These are phyloP conservation scores for Pachydiplax longipennis DNA, from an alignment of 2,888 invertebrate species.

Conservation along the genomic window DNA sequence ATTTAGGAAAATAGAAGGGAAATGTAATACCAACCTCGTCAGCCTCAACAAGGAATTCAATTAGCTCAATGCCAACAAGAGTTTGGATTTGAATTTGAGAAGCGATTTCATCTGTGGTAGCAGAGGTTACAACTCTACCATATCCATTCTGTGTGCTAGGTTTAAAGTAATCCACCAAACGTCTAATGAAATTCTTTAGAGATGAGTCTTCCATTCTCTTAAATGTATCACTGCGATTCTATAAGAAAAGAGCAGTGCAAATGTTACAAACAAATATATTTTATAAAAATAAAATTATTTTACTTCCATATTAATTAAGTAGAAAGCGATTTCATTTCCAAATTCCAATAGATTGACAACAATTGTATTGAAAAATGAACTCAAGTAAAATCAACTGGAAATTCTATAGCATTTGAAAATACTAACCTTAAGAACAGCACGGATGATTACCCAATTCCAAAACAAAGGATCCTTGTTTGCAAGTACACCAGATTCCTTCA, in stretches of 20 bases:
- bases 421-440: conserved; percentile 78
- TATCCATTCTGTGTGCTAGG: conserved; percentile 82
- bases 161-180: conserved; percentile 83
- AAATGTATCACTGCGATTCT: conserved; percentile 64
- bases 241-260: conserved; percentile 54
- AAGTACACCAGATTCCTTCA: conserved; percentile 84
- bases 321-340: background rate
- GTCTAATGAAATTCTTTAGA: conserved; percentile 73
- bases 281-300: background rate
- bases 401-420: background rate
- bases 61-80: conserved; percentile 67
- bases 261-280: background rate
- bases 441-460: conserved; percentile 95
- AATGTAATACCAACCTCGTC: conserved; percentile 64
- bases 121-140: conserved; percentile 61
- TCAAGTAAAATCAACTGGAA: background rate
- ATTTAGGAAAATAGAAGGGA: no score
- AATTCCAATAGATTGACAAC: conserved; percentile 46
- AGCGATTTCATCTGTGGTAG: background rate
- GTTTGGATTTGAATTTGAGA: conserved; percentile 73
- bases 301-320: background rate
- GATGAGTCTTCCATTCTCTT: conserved; percentile 71
- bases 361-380: conserved; percentile 53
- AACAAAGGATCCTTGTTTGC: conserved; percentile 78
- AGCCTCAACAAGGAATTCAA: conserved; percentile 74